Evolutionary conservation across 2,888 invertebrate genomes (phyloP).

Genomic region (Deroplatys truncata): DNA sequence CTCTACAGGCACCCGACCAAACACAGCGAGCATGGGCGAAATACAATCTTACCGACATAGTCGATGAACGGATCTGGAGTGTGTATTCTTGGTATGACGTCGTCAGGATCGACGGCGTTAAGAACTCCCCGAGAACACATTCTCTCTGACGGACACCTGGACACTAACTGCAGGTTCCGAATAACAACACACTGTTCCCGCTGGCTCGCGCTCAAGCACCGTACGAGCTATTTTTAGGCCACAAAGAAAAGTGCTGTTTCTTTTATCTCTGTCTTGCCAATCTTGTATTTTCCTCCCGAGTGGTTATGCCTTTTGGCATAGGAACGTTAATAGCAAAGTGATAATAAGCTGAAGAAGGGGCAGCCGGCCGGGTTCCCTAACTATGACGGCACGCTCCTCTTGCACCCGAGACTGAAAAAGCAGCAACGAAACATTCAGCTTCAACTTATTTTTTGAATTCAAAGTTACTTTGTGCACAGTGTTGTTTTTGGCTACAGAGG

Average conservation of each 20-base stretch:
- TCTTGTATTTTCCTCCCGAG: background rate
- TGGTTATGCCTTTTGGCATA: background rate
- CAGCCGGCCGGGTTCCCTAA: background rate
- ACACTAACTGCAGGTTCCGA: background rate
- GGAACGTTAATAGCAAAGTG: background rate
- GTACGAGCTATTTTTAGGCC: background rate
- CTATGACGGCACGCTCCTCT: background rate
- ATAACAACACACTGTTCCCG: background rate
- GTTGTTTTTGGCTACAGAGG: too few species aligned
- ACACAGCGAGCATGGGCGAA: background rate
- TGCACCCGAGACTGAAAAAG: background rate
- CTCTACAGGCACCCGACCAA: background rate
- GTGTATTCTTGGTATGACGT: slow-evolving; percentile 7
- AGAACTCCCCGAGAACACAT: slow-evolving; percentile 29
- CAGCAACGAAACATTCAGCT: background rate
- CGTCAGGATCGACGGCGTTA: slow-evolving; percentile 22
- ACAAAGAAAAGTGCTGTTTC: background rate
- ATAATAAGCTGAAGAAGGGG: background rate
- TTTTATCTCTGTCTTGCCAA: background rate
- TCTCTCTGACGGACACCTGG: background rate
- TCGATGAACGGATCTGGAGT: slow-evolving; percentile 21
- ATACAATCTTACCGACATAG: slow-evolving; percentile 17
- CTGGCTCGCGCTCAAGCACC: background rate
- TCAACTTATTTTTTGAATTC: background rate
- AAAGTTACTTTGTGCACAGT: too few species aligned